These are phyloP conservation scores for Pantala flavescens DNA, from an alignment of 1,140 invertebrate species.

Conservation along the genomic window DNA sequence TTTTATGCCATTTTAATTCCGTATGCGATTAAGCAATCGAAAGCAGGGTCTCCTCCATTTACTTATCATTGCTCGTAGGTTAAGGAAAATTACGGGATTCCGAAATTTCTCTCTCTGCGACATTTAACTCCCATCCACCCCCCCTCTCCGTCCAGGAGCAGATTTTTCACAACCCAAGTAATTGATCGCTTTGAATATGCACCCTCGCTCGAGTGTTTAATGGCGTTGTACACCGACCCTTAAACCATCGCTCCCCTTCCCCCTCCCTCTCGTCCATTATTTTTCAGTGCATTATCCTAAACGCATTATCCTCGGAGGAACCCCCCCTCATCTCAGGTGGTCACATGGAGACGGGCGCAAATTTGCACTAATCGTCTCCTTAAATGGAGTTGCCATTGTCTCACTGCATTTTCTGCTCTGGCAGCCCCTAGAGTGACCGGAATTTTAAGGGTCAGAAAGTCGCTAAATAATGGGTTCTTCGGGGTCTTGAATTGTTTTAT, in stretches of 20 bases:
- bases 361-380: background rate
- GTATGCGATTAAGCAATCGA: no score
- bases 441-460: no score
- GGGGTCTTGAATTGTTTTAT: no score
- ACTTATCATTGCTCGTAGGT: no score
- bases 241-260: background rate
- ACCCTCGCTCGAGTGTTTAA: background rate
- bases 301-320: background rate
- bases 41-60: no score
- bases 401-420: background rate
- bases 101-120: no score
- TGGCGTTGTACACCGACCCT: background rate
- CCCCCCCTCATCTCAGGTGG: background rate
- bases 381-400: background rate
- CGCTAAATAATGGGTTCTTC: no score
- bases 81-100: no score
- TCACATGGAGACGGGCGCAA: background rate
- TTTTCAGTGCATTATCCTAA: slow-evolving; percentile 7
- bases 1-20: no score
- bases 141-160: background rate
- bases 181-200: slow-evolving; percentile 1
- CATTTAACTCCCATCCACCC: slow-evolving; percentile 12
- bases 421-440: no score
- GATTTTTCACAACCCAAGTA: background rate
- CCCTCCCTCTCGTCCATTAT: background rate